Percentiles rank a stretch among this genome's conserved stretches.
These are phyloP conservation scores for Torymus tubicola DNA, from an alignment of 2,888 invertebrate species.

Conservation along the genomic window DNA sequence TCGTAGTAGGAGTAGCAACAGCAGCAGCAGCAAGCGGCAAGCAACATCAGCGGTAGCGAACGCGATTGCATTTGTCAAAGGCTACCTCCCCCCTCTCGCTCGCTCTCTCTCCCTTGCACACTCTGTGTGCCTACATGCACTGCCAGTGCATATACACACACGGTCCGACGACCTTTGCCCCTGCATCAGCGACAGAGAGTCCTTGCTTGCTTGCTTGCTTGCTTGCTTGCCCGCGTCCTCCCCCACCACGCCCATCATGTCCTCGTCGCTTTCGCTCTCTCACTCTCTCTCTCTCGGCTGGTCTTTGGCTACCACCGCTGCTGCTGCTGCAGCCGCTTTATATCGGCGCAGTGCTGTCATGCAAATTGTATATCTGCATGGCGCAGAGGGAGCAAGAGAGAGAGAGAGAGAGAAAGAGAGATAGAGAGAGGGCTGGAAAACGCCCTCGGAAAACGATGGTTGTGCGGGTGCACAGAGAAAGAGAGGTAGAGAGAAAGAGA, in stretches of 20 bases:
- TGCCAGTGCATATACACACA: no score
- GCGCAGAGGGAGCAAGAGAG: neutral
- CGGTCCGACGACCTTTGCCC: conserved; percentile 22
- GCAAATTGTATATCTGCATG: conserved; percentile 45
- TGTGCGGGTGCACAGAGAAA: no score
- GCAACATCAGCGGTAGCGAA: no score
- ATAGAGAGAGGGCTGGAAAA: conserved; percentile 19
- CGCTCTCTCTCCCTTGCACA: neutral
- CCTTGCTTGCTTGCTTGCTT: conserved; percentile 15
- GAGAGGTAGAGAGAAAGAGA: no score
- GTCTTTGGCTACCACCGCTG: conserved; percentile 1
- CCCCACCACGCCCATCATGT: conserved; percentile 45
- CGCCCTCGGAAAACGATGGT: conserved; percentile 24
- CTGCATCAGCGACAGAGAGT: neutral
- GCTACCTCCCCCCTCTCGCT: no score
- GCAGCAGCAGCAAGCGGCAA: no score
- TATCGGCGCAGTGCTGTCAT: conserved; percentile 38
- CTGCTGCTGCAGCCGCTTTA: conserved; percentile 16
- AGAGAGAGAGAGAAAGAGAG: neutral
- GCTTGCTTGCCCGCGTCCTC: conserved; percentile 21
- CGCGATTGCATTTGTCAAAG: no score
- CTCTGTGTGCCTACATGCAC: neutral
- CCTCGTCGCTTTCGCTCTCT: conserved; percentile 4
- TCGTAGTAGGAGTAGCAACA: neutral
- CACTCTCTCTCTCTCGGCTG: neutral